These are phyloP conservation scores for Upupa epops DNA, from an alignment of 2,113 vertebrate species.

Conservation along the genomic window DNA sequence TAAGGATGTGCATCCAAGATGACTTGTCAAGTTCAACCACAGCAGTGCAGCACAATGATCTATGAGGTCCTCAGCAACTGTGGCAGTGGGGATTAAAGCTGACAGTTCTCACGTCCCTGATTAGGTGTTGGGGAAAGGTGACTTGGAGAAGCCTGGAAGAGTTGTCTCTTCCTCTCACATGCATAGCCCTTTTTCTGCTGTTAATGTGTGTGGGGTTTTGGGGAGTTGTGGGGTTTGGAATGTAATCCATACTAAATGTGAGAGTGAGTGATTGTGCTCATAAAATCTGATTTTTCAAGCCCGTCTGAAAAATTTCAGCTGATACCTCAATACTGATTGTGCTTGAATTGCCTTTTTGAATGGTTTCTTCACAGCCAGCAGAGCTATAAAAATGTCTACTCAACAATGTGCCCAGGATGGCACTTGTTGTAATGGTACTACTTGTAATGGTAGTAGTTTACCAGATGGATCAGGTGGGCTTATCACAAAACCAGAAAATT, in stretches of 20 bases:
- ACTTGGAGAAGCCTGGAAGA: not conserved
- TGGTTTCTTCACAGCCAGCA: not conserved
- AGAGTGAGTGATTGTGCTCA: not conserved
- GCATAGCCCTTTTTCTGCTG: not conserved
- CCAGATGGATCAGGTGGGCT: not conserved
- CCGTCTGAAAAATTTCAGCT: not conserved
- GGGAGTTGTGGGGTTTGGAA: not conserved
- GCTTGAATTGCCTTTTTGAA: not conserved
- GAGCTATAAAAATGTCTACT: not conserved
- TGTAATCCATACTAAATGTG: not conserved
- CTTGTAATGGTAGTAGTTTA: not conserved
- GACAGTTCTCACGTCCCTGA: fast-evolving
- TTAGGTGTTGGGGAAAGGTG: not conserved
- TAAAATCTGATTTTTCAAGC: not conserved
- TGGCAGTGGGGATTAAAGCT: not conserved
- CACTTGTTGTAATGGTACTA: too few species aligned
- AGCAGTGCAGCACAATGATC: not conserved
- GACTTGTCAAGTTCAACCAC: not conserved
- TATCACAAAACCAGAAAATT: not conserved
- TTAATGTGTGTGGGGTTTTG: not conserved
- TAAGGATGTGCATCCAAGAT: not conserved
- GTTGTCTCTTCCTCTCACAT: not conserved
- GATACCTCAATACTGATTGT: not conserved
- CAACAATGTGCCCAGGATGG: not conserved
- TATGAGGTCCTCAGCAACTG: not conserved